Evolutionary conservation across 2,797 vertebrate genomes (phyloP), one percentile per base, ranked within the genome.

Genomic region (Podarcis siculus): DNA sequence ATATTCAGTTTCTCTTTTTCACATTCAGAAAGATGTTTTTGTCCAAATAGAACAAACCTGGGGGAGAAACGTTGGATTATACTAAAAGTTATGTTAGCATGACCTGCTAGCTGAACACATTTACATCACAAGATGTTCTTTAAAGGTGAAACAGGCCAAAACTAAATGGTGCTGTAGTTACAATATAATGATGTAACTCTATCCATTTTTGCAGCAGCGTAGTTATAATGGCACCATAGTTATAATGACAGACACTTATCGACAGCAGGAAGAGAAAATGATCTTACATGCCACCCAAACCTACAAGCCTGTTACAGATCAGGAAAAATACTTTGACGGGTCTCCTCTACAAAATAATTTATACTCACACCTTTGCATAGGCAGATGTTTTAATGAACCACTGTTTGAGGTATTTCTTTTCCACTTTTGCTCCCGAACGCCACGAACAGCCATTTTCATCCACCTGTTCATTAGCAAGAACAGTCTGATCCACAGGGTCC

Each of bases 341-440:
- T 4, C 2, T 32, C 37, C 10, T n/a, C 82, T 82, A 13, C 76
- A 61, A 86, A 89, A 89, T 4, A 1, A 42, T 37, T 2, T 17
- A 79, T 77, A 95, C 85, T 94, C 95, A 93, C 96, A 98, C 97
- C 98, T 99, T 99, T 90, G 98, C 99, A 87, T 98, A 99, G 69
- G 98, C 97, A 78, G 99, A 99, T 6, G 98, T 99, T 95, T 97
- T 99, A 93, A 99, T 98, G 94, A 99, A 99, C 99, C 99, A 99
- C 90, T 99, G 99, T 89, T 94, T 98, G 94, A 99, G 98, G 89
- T 99, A 97, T 92, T 98, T 99, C 96, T 98, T 98, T 80, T 99
- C 98, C 94, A 99, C 99, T 92, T 97, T 96, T 64, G 98, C 98
- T 66, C 99, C 98, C n/a, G 99, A 99, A 86, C 99, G 98, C 99